A percentile compares a stretch with the other conserved stretches of the same genome.
Conservation (phyloP, 2,113 vertebrate species). For the Actenoides lindsayi region DNA sequence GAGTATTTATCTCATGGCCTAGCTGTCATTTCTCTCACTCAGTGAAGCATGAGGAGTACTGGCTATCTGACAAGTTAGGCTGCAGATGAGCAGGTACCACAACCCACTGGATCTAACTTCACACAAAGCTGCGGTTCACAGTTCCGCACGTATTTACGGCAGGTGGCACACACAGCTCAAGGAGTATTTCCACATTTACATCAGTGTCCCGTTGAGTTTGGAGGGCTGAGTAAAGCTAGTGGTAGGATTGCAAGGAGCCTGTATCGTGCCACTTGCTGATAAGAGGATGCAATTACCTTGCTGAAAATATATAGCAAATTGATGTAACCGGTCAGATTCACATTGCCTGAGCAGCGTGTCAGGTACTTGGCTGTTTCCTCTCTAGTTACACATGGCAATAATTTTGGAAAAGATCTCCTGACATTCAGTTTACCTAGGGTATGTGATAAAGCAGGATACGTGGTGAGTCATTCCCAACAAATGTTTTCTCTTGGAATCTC, state of each 20-base stretch:
- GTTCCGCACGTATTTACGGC: background rate
- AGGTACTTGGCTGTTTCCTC: background rate
- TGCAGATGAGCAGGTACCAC: background rate
- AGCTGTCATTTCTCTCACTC: background rate
- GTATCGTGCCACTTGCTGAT: background rate
- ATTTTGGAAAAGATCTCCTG: background rate
- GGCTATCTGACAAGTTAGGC: background rate
- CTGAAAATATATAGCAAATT: background rate
- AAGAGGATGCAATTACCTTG: background rate
- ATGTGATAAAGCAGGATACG: background rate
- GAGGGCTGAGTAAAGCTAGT: background rate
- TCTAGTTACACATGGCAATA: background rate
- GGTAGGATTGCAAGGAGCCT: background rate
- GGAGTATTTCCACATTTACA: background rate
- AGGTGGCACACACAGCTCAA: background rate
- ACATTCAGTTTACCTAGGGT: background rate
- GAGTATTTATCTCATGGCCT: background rate
- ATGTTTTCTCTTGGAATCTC: background rate
- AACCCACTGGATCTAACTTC: background rate
- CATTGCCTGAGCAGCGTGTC: background rate
- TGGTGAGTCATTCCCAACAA: background rate
- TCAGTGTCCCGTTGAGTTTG: background rate
- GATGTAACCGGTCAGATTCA: background rate
- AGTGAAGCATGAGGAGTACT: background rate
- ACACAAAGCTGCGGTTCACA: background rate